Percentiles rank a stretch among this genome's conserved stretches.
Evolutionary conservation across 2,888 invertebrate species (phyloP).

Genomic region (Lottia gigantea): DNA sequence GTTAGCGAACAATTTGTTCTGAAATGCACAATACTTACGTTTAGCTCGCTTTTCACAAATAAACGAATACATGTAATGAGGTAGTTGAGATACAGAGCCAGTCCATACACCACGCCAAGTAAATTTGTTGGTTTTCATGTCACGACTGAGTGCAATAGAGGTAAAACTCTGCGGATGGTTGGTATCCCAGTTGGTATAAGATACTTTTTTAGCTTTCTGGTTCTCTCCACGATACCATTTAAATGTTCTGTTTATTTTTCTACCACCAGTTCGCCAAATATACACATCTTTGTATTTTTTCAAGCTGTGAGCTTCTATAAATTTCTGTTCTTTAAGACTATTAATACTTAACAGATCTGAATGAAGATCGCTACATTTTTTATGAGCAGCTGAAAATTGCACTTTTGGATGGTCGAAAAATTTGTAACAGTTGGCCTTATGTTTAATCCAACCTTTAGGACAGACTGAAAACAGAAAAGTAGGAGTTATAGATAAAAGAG

Average conservation of each 20-base stretch:
- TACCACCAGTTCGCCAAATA: slow-evolving; percentile 53
- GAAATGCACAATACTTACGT: slow-evolving; percentile 55
- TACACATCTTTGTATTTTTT: slow-evolving; percentile 35
- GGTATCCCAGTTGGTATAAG: slow-evolving; percentile 48
- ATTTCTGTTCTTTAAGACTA: slow-evolving; percentile 71
- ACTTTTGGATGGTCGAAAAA: slow-evolving; percentile 61
- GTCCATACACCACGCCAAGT: slow-evolving; percentile 54
- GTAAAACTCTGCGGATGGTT: slow-evolving; percentile 41
- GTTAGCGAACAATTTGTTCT: too few relatives aligned
- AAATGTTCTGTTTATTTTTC: slow-evolving; percentile 38
- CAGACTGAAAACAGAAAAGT: slow-evolving; percentile 60
- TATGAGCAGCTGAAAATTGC: slow-evolving; percentile 52
- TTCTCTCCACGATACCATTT: slow-evolving; percentile 35
- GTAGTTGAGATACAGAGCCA: slow-evolving; percentile 45
- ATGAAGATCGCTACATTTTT: slow-evolving; percentile 66
- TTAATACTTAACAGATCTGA: slow-evolving; percentile 70
- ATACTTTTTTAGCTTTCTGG: slow-evolving; percentile 33
- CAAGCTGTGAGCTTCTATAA: slow-evolving; percentile 69
- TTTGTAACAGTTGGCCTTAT: slow-evolving; percentile 71
- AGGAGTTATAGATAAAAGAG: neutral
- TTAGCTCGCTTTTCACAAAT: slow-evolving; percentile 71
- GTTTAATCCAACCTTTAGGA: slow-evolving; percentile 70
- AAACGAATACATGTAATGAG: slow-evolving; percentile 62
- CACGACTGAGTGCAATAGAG: slow-evolving; percentile 54
- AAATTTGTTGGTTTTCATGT: slow-evolving; percentile 67